A percentile compares a stretch with the other conserved stretches of the same genome.
Evolutionary conservation across 92 coral and sea anemone species (phyloP).

Genomic region (Parazoanthus darwini): DNA sequence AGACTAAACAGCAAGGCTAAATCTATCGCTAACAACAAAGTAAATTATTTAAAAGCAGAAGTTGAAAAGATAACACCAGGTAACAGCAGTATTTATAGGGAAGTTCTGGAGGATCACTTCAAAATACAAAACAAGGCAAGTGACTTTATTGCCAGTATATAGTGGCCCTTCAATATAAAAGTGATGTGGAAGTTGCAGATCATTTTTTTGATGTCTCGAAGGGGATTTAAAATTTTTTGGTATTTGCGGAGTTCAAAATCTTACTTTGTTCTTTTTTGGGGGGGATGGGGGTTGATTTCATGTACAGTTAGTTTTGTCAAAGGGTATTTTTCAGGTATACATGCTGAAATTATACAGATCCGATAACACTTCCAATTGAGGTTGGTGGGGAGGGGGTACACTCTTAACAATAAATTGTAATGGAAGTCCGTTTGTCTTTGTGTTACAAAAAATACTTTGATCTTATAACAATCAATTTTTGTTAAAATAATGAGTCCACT

Average conservation of each 20-base stretch:
- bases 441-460: not conserved
- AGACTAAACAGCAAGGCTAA: not conserved
- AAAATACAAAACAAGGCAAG: conserved; percentile 27
- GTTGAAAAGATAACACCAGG: not conserved
- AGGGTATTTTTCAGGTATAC: not conserved
- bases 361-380: no score
- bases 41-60: conserved; percentile 13
- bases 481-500: not conserved
- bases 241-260: no score
- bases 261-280: no score
- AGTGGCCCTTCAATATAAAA: not conserved
- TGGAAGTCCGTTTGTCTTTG: no score
- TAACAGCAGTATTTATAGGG: not conserved
- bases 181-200: no score
- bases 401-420: no score
- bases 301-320: no score
- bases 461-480: not conserved
- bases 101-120: conserved; percentile 21
- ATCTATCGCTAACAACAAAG: not conserved
- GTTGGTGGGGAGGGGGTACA: no score
- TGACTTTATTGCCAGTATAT: not conserved
- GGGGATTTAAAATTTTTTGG: not conserved
- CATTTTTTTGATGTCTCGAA: no score
- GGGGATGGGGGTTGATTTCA: no score
- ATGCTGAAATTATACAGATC: not conserved